Percentiles rank a stretch among this genome's conserved stretches.
Conservation (phyloP, 1,140 invertebrate genomes). For the Holotrichia oblita region DNA sequence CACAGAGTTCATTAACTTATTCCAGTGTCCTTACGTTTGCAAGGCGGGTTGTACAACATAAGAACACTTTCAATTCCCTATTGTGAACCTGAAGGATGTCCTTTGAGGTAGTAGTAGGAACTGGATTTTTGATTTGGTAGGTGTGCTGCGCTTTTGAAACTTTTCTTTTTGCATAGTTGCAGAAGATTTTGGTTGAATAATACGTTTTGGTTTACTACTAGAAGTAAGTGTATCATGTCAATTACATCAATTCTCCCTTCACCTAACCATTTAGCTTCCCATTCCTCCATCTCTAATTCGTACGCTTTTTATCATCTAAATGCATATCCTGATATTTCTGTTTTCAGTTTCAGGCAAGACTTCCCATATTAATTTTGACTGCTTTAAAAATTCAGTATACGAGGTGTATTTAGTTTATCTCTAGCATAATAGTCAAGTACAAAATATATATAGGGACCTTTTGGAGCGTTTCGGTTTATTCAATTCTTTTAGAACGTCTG, state of each 20-base stretch:
- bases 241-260: constrained; percentile 65
- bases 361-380: constrained; percentile 61
- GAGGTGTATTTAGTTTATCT: constrained; percentile 1
- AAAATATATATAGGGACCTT: constrained; percentile 55
- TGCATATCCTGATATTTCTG: constrained; percentile 58
- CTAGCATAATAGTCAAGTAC: constrained; percentile 38
- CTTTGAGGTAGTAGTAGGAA: not conserved
- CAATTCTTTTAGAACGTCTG: constrained; percentile 59
- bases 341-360: constrained; percentile 58
- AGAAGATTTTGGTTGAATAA: constrained; percentile 39
- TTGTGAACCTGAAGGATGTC: constrained; percentile 44
- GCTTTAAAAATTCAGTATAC: constrained; percentile 55
- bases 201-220: constrained; percentile 49
- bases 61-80: constrained; percentile 60
- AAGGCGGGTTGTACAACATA: constrained; percentile 49
- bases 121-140: not conserved
- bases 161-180: constrained; percentile 41
- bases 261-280: constrained; percentile 68
- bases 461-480: constrained; percentile 67
- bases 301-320: constrained; percentile 61
- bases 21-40: constrained; percentile 52
- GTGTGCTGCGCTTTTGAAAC: not conserved
- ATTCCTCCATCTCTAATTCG: constrained; percentile 61
- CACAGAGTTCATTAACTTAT: not conserved
- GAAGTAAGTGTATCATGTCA: constrained; percentile 61